Conservation (phyloP, 2,888 invertebrate genomes). For the Oscheius sp. region DNA sequence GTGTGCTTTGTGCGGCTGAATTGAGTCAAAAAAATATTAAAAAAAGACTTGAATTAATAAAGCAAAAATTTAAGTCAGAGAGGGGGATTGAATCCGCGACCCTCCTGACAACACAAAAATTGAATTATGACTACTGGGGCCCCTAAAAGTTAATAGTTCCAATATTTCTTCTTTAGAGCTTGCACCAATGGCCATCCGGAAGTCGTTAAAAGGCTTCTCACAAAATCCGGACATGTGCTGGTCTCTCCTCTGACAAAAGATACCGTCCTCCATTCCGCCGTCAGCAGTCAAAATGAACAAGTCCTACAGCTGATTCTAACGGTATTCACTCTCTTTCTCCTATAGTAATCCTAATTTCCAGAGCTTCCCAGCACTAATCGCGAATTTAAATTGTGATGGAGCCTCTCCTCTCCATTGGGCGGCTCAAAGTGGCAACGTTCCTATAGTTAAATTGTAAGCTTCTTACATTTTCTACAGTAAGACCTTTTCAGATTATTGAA, state of each 20-base stretch:
- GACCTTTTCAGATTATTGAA: constrained; percentile 29
- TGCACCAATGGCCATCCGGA: constrained; percentile 85
- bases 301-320: constrained; percentile 81
- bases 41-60: no score
- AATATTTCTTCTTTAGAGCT: constrained; percentile 77
- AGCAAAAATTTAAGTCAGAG: no score
- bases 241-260: constrained; percentile 89
- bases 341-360: constrained; percentile 25
- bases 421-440: constrained; percentile 57
- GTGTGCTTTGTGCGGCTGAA: no score
- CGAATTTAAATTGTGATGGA: constrained; percentile 57
- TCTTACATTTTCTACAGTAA: neutral
- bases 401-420: constrained; percentile 65
- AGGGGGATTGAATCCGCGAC: no score
- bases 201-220: constrained; percentile 82
- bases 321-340: constrained; percentile 69
- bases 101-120: no score
- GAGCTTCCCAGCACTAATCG: constrained; percentile 51
- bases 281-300: constrained; percentile 83
- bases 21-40: no score
- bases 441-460: constrained; percentile 55
- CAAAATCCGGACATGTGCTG: constrained; percentile 81
- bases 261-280: constrained; percentile 89
- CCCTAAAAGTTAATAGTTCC: neutral
- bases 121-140: no score